Conservation (phyloP, 2,113 vertebrate genomes). For the Apteryx owenii region DNA sequence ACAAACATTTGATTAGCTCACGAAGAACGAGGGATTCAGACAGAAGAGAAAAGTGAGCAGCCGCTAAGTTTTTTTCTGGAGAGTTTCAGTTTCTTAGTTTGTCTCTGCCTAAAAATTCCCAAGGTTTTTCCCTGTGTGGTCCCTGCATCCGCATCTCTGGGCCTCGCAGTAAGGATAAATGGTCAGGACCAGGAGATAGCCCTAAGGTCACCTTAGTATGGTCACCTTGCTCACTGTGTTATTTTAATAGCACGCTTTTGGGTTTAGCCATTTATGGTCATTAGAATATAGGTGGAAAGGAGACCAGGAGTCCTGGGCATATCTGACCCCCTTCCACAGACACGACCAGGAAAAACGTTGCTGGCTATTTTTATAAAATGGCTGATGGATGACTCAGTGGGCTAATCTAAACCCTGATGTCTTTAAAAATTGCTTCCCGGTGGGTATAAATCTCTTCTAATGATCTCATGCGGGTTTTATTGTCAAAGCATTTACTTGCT, state of each 20-base stretch:
- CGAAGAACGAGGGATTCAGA: background rate
- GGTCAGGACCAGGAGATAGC: background rate
- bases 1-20: background rate
- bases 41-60: background rate
- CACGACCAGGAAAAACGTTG: background rate
- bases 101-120: background rate
- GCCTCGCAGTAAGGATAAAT: background rate
- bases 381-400: background rate
- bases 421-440: background rate
- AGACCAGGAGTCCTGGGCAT: background rate
- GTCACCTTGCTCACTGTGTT: background rate
- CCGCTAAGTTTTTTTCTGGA: background rate
- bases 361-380: background rate
- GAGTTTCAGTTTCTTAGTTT: background rate
- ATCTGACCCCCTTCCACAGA: rapidly evolving
- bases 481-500: background rate
- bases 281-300: background rate
- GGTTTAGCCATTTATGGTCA: background rate
- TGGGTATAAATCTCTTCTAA: background rate
- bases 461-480: background rate
- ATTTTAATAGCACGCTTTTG: background rate
- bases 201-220: background rate
- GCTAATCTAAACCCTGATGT: background rate
- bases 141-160: rapidly evolving
- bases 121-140: background rate